phyloP scores from a whole-genome alignment of 2,797 vertebrate genomes.

The Trachurus trachurus region DNA sequence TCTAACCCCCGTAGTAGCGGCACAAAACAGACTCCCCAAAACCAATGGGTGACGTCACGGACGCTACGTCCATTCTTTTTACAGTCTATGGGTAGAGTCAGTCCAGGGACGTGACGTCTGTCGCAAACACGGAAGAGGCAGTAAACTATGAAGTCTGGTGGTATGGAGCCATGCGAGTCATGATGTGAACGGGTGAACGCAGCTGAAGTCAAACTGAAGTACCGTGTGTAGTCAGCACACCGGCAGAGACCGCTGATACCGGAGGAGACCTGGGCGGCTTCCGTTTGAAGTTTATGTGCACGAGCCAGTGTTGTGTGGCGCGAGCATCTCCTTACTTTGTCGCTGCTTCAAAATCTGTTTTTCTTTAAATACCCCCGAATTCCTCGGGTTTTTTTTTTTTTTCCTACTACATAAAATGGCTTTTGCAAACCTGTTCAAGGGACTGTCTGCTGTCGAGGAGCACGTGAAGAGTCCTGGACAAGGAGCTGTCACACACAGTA shows the following conservation, averaged over 20 bases:
- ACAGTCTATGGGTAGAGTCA: too few species aligned
- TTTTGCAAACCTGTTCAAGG: conserved; percentile 65
- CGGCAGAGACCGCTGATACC: neutral
- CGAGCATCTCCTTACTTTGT: too few species aligned
- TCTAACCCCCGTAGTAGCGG: too few species aligned
- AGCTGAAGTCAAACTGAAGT: neutral
- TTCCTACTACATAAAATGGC: conserved; percentile 40
- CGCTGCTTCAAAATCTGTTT: too few species aligned
- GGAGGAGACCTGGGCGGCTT: too few species aligned
- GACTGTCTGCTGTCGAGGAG: conserved; percentile 32
- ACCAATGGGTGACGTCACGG: too few species aligned
- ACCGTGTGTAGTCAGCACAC: too few species aligned
- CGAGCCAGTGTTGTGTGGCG: neutral
- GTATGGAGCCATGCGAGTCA: neutral
- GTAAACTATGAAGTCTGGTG: neutral
- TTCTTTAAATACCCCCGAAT: too few species aligned
- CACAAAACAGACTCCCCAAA: too few species aligned
- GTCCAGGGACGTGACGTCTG: conserved; percentile 29
- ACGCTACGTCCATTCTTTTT: too few species aligned
- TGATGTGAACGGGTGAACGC: neutral
- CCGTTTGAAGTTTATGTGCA: neutral
- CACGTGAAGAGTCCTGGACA: neutral
- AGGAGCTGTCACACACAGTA: conserved; percentile 24
- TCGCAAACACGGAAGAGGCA: conserved; percentile 36
- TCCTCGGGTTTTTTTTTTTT: too few species aligned